phyloP scores from a whole-genome alignment of 2,113 vertebrate genomes.

The Chroicocephalus ridibundus region DNA sequence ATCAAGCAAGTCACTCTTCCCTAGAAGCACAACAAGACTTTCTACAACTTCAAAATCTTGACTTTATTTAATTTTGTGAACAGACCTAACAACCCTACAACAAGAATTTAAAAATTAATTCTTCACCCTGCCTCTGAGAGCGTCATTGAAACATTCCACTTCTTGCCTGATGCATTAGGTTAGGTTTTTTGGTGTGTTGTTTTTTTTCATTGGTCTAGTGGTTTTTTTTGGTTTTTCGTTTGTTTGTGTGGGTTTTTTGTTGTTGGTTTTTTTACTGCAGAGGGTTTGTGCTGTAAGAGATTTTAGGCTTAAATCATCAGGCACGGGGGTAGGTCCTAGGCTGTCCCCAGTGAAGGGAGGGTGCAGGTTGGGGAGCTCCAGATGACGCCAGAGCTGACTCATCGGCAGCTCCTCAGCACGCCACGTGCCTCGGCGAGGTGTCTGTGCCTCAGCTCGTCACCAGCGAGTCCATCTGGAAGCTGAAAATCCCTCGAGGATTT shows the following conservation, averaged over 20 bases:
- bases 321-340: not conserved
- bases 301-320: not conserved
- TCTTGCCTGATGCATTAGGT: not conserved
- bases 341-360: not conserved
- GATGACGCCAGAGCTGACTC: not conserved
- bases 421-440: fast-evolving
- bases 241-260: not conserved
- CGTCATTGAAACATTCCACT: not conserved
- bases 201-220: not conserved
- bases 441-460: not conserved
- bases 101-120: not conserved
- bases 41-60: not conserved
- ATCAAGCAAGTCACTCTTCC: not conserved
- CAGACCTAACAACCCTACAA: not conserved
- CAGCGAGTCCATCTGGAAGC: not conserved
- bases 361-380: not conserved
- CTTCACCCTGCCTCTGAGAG: not conserved
- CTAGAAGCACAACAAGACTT: not conserved
- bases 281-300: not conserved
- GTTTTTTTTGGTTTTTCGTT: not conserved
- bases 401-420: not conserved
- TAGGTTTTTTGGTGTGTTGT: not conserved
- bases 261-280: not conserved
- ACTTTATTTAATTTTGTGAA: not conserved
- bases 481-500: not conserved